Base-by-base conservation (phyloP, 2,113 vertebrate species). In the Strix uralensis region DNA sequence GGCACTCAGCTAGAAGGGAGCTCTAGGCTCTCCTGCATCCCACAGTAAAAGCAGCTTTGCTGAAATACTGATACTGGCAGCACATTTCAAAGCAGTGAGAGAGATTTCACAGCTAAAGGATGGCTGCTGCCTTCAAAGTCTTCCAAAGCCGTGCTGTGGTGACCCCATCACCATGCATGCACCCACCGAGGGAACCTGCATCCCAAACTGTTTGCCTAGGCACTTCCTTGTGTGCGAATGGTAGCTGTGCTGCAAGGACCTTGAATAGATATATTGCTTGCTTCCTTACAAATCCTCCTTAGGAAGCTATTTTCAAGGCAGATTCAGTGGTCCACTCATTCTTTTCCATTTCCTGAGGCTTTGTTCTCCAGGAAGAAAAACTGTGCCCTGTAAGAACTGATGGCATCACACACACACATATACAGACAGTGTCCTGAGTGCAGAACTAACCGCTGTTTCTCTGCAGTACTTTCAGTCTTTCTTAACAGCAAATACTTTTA, bases 271-370 rank as follows among this genome's bases (percentile, higher is more conserved):
- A 15, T 15, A n/a, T 30, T 30, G 29, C 66, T 58, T 61, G 11
- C n/a, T 77, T 95, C 66, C 62, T 80, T 66, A 58, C 36, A 46
- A 25, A 66, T 29, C 49, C 81, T 80, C 52, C 57, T 13, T 78
- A 94, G 62, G 84, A 82, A 80, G 62, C 21, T 87, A 69, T 75
- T 94, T 67, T 59, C 65, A 89, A 79, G 65, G 46, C 42, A 89
- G 34, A 58, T 85, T 72, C 38, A 38, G 54, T 19, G 51, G 63
- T 66, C 63, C 15, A 11, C 58, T 77, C 7, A 9, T 81, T 91
- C 44, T 72, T 90, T 85, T 61, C 83, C 25, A 73, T 80, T 94
- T 95, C 84, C 96, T 77, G 54, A 40, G 52, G 79, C 51, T 91
- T 74, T 38, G 29, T 44, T 92, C 89, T 87, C 52, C 81, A 57